Base-by-base conservation (phyloP, 2,113 vertebrate genomes). In the Oryzias curvinotus region DNA sequence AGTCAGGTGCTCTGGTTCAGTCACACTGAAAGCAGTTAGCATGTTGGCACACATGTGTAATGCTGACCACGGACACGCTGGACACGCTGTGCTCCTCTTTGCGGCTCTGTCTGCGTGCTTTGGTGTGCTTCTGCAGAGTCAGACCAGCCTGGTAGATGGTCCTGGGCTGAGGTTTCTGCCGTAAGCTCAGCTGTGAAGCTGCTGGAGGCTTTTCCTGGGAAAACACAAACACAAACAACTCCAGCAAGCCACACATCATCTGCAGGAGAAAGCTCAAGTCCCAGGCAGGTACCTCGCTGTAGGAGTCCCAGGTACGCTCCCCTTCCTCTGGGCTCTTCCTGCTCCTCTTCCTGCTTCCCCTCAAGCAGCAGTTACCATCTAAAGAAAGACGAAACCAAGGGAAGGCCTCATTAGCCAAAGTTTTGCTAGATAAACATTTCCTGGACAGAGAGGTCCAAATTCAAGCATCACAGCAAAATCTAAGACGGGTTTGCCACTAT, bases 71-170 rank as follows among this genome's bases (percentile, higher is more conserved):
- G 3, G 15, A 6, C 6, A 12, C 5, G 43, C 19, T 25, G 3
- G 15, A 6, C 6, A 12, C 5, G 43, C 19, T 25, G 5, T 30
- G 74, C 43, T 87, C 82, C 45, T 81, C 82, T 60, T 87, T 90
- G 57, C 81, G 84, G 53, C 23, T 81, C 54, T 81, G 83, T 30
- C 83, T 73, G 56, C 86, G 88, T 49, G 75, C 69, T 62, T 90
- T 90, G 55, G 4, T 18, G 57, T 78, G 59, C 0, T 52, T 0
- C 16, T 59, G 73, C 0, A 68, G 23, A 1, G 4, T 65, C 48
- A 69, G 80, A 4, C 86, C 85, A 3, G 88, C 88, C 71, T 90
- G 88, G 75, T 79, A 90, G 74, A 90, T 88, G 63, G 83, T 88
- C 50, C 88, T 83, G 63, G 86, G 80, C 7, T 18, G 78, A 21